phyloP scores from a whole-genome alignment of 2,113 vertebrate species.

The Ranitomeya imitator region DNA sequence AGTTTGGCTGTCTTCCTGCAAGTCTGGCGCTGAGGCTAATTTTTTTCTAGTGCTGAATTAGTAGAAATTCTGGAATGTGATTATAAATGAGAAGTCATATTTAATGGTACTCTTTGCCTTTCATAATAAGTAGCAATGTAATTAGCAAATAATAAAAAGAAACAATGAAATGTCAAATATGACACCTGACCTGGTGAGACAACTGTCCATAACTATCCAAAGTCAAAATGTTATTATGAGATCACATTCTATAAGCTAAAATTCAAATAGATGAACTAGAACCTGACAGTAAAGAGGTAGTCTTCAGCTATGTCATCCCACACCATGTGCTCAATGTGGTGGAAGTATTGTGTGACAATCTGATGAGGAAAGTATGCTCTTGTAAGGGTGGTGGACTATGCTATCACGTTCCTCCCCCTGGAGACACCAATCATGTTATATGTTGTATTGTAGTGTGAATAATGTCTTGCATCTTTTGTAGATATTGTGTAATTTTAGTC shows the following conservation, averaged over 20 bases:
- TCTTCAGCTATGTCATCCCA: neutral
- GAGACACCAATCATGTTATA: too few species aligned
- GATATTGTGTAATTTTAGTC: too few species aligned
- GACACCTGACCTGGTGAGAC: neutral
- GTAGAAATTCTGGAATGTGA: neutral
- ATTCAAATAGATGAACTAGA: neutral
- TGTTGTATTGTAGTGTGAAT: too few species aligned
- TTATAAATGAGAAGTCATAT: too few species aligned
- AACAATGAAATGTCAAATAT: neutral
- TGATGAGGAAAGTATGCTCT: too few species aligned
- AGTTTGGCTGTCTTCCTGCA: neutral
- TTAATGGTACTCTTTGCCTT: neutral
- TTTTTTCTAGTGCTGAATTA: neutral
- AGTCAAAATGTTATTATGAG: neutral
- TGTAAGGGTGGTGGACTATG: too few species aligned
- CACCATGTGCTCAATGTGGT: neutral
- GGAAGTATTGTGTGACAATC: neutral
- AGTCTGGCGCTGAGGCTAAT: neutral
- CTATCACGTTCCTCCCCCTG: too few species aligned
- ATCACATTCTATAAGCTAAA: neutral
- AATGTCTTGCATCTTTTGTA: too few species aligned
- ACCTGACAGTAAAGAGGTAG: neutral
- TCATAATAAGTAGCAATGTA: neutral
- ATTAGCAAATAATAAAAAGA: too few species aligned
- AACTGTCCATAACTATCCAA: neutral